A percentile compares a stretch with the other conserved stretches of the same genome.
Evolutionary conservation across 2,888 invertebrate species (phyloP).

Genomic region (Drosophila formosana): DNA sequence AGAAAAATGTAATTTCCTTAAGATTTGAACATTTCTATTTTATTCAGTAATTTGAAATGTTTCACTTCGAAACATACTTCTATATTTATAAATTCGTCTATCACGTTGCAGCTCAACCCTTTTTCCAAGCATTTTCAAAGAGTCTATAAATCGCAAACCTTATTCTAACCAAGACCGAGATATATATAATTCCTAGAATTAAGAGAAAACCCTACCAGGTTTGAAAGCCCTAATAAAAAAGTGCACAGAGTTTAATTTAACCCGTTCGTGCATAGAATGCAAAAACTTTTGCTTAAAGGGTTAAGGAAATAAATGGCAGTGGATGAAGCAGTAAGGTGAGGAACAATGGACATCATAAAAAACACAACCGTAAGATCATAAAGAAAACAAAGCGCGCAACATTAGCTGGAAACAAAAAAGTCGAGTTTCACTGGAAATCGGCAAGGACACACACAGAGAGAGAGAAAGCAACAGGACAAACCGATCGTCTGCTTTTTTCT

Average conservation of each 20-base stretch:
- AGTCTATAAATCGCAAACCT: slow-evolving; percentile 39
- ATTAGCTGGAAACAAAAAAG: slow-evolving; percentile 69
- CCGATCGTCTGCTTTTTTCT: slow-evolving; percentile 44
- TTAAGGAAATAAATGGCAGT: slow-evolving; percentile 58
- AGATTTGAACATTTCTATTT: not conserved
- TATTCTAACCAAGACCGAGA: slow-evolving; percentile 23
- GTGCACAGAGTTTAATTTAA: slow-evolving; percentile 54
- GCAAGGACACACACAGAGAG: slow-evolving; percentile 55
- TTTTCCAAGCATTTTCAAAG: slow-evolving; percentile 21
- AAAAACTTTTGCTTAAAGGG: slow-evolving; percentile 60
- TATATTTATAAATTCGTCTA: slow-evolving; percentile 5
- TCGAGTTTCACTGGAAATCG: slow-evolving; percentile 48
- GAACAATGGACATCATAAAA: slow-evolving; percentile 68
- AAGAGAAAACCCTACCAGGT: not conserved
- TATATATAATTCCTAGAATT: slow-evolving; percentile 52
- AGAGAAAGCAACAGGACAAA: slow-evolving; percentile 23
- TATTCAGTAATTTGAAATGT: not conserved
- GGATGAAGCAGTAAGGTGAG: slow-evolving; percentile 36
- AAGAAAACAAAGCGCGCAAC: slow-evolving; percentile 66
- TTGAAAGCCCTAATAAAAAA: slow-evolving; percentile 60
- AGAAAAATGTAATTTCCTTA: not conserved
- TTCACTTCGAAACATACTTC: not conserved
- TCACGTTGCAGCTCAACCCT: slow-evolving; percentile 17
- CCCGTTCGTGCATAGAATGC: slow-evolving; percentile 51
- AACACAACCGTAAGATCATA: slow-evolving; percentile 72